phyloP scores from a whole-genome alignment of 2,888 invertebrate species.

The Sacculina carcini region DNA sequence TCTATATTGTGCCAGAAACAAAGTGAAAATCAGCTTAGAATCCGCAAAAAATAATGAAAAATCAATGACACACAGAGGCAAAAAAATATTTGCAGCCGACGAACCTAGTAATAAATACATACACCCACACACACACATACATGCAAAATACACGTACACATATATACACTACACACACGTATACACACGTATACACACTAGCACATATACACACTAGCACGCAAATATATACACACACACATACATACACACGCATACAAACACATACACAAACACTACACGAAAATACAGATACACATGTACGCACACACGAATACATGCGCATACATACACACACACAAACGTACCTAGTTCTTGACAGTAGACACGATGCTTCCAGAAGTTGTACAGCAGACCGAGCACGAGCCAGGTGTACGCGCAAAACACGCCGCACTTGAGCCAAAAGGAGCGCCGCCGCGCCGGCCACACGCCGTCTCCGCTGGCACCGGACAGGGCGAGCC shows the following conservation, averaged over 20 bases:
- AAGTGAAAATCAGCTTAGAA: too few relatives aligned
- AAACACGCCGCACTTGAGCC: constrained; percentile 43
- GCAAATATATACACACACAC: neutral
- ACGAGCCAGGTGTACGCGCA: constrained; percentile 42
- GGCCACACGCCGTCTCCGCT: constrained; percentile 20
- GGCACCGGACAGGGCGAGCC: constrained; percentile 21
- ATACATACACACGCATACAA: neutral
- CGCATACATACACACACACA: neutral
- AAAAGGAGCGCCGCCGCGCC: constrained; percentile 21
- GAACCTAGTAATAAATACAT: too few relatives aligned
- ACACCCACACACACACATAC: too few relatives aligned
- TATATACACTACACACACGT: too few relatives aligned
- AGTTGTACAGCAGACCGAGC: constrained; percentile 56
- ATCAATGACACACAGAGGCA: too few relatives aligned
- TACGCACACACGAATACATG: neutral
- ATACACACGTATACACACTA: neutral
- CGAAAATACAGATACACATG: neutral
- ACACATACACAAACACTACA: neutral
- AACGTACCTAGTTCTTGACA: constrained; percentile 69
- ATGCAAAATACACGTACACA: too few relatives aligned
- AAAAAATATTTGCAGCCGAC: too few relatives aligned
- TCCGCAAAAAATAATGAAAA: too few relatives aligned
- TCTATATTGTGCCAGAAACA: too few relatives aligned
- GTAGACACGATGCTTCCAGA: constrained; percentile 59
- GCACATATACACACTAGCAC: neutral